Percentiles rank a stretch among this genome's conserved stretches.
Conservation (phyloP, 2,113 vertebrate species). For the Pholis gunnellus region DNA sequence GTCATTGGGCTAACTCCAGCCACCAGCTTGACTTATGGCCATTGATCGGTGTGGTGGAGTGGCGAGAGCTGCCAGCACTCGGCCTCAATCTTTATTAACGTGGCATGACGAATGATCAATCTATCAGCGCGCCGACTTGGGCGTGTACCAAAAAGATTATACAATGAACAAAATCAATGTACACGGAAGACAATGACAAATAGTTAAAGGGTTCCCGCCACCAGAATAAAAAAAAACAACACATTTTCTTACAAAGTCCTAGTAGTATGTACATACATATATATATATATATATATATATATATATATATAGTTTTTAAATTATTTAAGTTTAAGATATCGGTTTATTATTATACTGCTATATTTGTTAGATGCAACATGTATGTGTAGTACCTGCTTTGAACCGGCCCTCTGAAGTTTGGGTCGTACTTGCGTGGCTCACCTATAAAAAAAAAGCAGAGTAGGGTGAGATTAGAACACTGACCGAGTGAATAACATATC, state of each 20-base stretch:
- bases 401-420: constrained; percentile 93
- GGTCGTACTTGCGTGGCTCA: constrained; percentile 91
- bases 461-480: background rate
- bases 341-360: background rate
- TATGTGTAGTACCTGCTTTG: constrained; percentile 86
- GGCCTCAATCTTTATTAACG: constrained; percentile 66
- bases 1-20: constrained; percentile 67
- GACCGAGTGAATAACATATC: background rate
- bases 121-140: constrained; percentile 24
- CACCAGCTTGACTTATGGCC: constrained; percentile 69
- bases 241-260: background rate
- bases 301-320: no score
- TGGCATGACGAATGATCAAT: constrained; percentile 72
- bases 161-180: constrained; percentile 46
- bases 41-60: constrained; percentile 68
- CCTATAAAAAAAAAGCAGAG: constrained; percentile 87
- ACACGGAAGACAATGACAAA: background rate
- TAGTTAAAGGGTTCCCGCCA: constrained; percentile 11
- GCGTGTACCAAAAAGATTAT: constrained; percentile 41
- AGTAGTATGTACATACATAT: background rate
- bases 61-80: constrained; percentile 49
- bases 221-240: background rate
- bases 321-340: background rate
- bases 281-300: background rate
- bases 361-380: background rate